These are phyloP conservation scores for Monoplex corrugatus DNA, from an alignment of 2,888 invertebrate species.

Conservation along the genomic window DNA sequence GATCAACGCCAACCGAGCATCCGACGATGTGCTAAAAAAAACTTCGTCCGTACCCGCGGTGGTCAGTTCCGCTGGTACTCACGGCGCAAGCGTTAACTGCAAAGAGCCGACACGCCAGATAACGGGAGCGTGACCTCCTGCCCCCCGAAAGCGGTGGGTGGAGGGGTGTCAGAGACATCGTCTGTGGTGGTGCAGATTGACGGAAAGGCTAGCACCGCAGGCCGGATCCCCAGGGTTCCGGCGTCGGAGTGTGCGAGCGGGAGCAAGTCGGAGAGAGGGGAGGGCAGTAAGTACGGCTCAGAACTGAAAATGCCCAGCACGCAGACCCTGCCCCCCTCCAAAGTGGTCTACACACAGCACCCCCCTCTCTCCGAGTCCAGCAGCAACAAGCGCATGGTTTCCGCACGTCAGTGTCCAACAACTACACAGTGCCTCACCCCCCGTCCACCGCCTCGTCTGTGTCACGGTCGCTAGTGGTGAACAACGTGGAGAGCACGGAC, in stretches of 20 bases:
- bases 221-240: not conserved
- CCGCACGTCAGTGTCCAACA: slow-evolving; percentile 72
- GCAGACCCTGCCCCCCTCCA: not conserved
- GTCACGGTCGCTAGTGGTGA: slow-evolving; percentile 64
- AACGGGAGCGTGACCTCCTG: slow-evolving; percentile 25
- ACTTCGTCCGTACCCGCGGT: not conserved
- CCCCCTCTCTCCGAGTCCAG: not conserved
- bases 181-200: slow-evolving; percentile 20
- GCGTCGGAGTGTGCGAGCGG: not conserved
- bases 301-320: slow-evolving; percentile 41
- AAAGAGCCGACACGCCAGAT: slow-evolving; percentile 20
- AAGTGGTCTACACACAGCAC: slow-evolving; percentile 17
- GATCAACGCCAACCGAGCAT: slow-evolving; percentile 25
- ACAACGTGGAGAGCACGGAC: slow-evolving; percentile 74
- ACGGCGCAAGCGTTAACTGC: not conserved
- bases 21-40: slow-evolving; percentile 30
- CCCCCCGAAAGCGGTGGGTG: slow-evolving; percentile 36
- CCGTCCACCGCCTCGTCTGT: not conserved
- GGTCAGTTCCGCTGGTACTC: slow-evolving; percentile 30
- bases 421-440: slow-evolving; percentile 62
- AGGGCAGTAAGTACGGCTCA: not conserved
- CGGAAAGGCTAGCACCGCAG: not conserved
- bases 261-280: not conserved
- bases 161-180: not conserved
- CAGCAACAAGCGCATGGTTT: slow-evolving; percentile 64